Conservation (phyloP, 2,797 vertebrate genomes). For the Enteromius unitaeniatus region DNA sequence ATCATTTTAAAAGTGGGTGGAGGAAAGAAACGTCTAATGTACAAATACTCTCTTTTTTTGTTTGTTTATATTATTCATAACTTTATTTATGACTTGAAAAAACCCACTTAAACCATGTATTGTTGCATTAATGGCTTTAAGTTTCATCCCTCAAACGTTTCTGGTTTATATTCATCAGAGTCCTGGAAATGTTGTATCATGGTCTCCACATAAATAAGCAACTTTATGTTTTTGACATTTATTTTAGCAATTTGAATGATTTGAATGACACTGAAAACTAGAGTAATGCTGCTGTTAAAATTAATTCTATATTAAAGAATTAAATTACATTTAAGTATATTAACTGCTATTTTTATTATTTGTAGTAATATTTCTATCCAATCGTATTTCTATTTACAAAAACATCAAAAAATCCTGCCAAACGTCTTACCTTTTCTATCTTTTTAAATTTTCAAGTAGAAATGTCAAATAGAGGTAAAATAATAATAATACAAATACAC, state of each 20-base stretch:
- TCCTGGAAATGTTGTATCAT: not conserved
- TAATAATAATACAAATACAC: not conserved
- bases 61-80: not conserved
- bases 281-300: not conserved
- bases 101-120: not conserved
- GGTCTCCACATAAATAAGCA: not conserved
- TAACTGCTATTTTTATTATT: not conserved
- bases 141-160: not conserved
- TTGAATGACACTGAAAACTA: not conserved
- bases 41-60: not conserved
- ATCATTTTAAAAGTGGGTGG: too few species aligned
- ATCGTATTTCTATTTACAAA: not conserved
- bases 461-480: not conserved
- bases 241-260: not conserved
- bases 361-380: not conserved
- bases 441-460: not conserved
- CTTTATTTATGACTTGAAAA: not conserved
- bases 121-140: too few species aligned
- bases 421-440: not conserved
- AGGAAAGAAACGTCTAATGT: not conserved
- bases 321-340: too few species aligned
- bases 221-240: not conserved
- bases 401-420: not conserved
- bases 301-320: not conserved
- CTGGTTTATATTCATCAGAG: not conserved